Evolutionary conservation across 1,140 invertebrate genomes (phyloP).

Genomic region (Schmidtea mediterranea): DNA sequence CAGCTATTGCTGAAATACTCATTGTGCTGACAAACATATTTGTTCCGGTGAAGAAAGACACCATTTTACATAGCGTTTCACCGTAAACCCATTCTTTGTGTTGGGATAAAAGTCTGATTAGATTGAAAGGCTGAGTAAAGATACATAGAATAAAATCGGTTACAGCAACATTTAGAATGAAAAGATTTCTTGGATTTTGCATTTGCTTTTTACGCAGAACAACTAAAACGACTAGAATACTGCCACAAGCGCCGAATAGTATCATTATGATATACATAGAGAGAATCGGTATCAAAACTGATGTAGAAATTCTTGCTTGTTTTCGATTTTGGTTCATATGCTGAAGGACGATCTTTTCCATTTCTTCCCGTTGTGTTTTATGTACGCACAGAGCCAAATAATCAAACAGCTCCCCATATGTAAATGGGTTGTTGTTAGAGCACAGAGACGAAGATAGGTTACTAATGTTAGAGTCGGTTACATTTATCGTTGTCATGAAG

Average conservation of each 20-base stretch:
- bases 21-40: constrained; percentile 64
- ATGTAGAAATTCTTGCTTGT: too few relatives aligned
- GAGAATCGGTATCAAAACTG: too few relatives aligned
- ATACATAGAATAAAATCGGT: constrained; percentile 53
- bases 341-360: too few relatives aligned
- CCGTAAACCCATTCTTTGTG: constrained; percentile 25
- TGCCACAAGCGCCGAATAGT: constrained; percentile 44
- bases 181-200: constrained; percentile 56
- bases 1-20: constrained; percentile 58
- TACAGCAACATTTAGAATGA: constrained; percentile 60
- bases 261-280: constrained; percentile 33
- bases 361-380: too few relatives aligned
- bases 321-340: too few relatives aligned
- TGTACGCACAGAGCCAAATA: too few relatives aligned
- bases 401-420: too few relatives aligned
- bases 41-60: constrained; percentile 48
- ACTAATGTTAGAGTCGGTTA: too few relatives aligned
- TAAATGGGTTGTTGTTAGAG: too few relatives aligned
- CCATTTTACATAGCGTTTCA: constrained; percentile 41
- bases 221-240: constrained; percentile 47
- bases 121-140: constrained; percentile 55
- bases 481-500: too few relatives aligned
- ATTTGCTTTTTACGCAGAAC: constrained; percentile 49
- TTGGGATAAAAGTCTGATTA: constrained; percentile 29
- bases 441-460: too few relatives aligned